Conservation (phyloP, 1,140 invertebrate genomes). For the Telenomus remus region DNA sequence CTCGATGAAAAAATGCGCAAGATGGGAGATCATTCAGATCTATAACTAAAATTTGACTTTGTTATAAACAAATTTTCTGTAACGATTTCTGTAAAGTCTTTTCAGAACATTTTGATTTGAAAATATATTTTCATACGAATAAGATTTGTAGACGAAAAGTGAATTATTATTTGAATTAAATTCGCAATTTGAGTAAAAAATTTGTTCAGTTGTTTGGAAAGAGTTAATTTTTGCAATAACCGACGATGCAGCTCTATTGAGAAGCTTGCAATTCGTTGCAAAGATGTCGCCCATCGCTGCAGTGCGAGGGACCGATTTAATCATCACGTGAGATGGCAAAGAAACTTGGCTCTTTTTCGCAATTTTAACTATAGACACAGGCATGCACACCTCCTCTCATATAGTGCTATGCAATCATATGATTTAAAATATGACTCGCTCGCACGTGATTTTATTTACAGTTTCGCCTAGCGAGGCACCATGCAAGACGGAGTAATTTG, state of each 20-base stretch:
- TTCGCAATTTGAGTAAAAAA: no score
- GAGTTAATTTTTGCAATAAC: neutral
- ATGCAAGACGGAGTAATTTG: slow-evolving; percentile 66
- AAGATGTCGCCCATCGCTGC: slow-evolving; percentile 39
- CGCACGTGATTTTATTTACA: slow-evolving; percentile 79
- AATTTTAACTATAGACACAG: slow-evolving; percentile 51
- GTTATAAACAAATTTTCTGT: no score
- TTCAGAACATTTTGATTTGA: no score
- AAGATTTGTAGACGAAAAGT: no score
- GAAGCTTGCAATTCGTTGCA: slow-evolving; percentile 13
- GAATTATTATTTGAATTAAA: no score
- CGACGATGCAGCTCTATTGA: slow-evolving; percentile 25
- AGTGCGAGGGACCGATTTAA: slow-evolving; percentile 2
- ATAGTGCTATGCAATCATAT: slow-evolving; percentile 74
- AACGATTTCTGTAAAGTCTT: no score
- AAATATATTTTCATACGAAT: no score
- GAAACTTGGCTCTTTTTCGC: slow-evolving; percentile 50
- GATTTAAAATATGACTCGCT: slow-evolving; percentile 68
- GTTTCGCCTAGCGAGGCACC: slow-evolving; percentile 64
- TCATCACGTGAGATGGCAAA: slow-evolving; percentile 36
- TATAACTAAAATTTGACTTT: neutral
- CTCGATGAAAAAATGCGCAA: slow-evolving; percentile 71
- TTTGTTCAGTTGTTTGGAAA: neutral
- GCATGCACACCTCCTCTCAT: slow-evolving; percentile 8
- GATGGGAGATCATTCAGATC: slow-evolving; percentile 34